These are phyloP conservation scores for Cecropterus lyciades DNA, from an alignment of 1,140 invertebrate species.

Conservation along the genomic window DNA sequence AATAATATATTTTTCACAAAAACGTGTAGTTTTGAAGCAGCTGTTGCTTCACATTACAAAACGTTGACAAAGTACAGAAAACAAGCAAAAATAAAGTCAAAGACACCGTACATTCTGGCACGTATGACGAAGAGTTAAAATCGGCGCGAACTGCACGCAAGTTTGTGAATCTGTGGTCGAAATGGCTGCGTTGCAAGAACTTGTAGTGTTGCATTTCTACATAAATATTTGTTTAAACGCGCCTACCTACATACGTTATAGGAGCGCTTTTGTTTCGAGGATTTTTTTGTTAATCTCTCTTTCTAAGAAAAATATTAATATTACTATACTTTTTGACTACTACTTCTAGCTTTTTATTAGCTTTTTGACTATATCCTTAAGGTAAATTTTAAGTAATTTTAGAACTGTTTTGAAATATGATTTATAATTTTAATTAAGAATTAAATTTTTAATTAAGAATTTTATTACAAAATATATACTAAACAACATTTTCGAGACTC, in stretches of 20 bases:
- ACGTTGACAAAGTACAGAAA: slow-evolving; percentile 10
- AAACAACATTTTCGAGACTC: too few relatives aligned
- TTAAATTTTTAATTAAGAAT: too few relatives aligned
- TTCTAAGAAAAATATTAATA: neutral
- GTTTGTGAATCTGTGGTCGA: slow-evolving; percentile 43
- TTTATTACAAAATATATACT: too few relatives aligned
- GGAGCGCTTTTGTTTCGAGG: too few relatives aligned
- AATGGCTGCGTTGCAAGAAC: slow-evolving; percentile 52
- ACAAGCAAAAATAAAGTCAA: slow-evolving; percentile 9
- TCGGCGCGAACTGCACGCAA: neutral
- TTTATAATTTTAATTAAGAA: too few relatives aligned
- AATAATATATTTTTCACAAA: neutral
- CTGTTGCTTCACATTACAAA: slow-evolving; percentile 40
- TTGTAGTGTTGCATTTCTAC: slow-evolving; percentile 59
- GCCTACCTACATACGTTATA: slow-evolving; percentile 32
- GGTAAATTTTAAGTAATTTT: too few relatives aligned
- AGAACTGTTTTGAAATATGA: too few relatives aligned
- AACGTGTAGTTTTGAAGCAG: slow-evolving; percentile 35
- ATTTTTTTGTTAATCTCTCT: neutral
- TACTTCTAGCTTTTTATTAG: too few relatives aligned
- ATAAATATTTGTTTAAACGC: slow-evolving; percentile 61
- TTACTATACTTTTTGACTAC: too few relatives aligned
- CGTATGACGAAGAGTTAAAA: slow-evolving; percentile 12
- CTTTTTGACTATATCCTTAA: too few relatives aligned
- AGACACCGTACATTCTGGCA: neutral